Base-by-base conservation (phyloP, 2,888 invertebrate genomes). In the Helicoverpa assulta region DNA sequence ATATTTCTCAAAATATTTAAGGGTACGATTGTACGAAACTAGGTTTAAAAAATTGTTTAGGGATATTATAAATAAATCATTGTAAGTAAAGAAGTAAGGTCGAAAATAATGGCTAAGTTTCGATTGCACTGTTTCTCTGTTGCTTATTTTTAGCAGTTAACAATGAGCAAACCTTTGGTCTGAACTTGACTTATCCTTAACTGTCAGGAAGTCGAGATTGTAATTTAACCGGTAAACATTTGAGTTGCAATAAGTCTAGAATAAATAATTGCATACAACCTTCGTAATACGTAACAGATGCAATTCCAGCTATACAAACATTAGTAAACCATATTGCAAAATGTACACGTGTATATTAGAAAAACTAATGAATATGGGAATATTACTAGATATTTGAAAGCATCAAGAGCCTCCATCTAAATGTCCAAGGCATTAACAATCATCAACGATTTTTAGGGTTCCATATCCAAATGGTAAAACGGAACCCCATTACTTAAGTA, bases 251-350 rank as follows among this genome's bases (percentile, higher is more conserved):
- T 51, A 18, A 18, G 58, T 54, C 40, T 40, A 18, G 19, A 57
- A 19, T 53, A 53, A 72, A 66, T 62, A 21, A 78, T 74, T 66
- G 65, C 37, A 68, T 43, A 40, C 53, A 78, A 66, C 65, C 74
- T 73, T 63, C 61, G 12, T 56, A 7, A 59, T 56, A 53, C 56
- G 40, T 59, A 52, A 26, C 26, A 33, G 0, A 50, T 43, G 16
- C 51, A 74, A 40, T 12, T 40, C 12, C 2, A 12, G 40, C 40
- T 14, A 60, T n/a, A 60, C 2, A 57, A 66, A 51, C 16, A 74
- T 74, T 59, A 54, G 8, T 0, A 50, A 19, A 4, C 12, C 18
- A 43, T 43, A 59, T 70, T 40, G 10, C 33, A 10, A 33, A 8
- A 33, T 33, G 14, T 21, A 21, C 4, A 21, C 4, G 26, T 26